Base-by-base conservation (phyloP, 2,888 invertebrate species). In the Bombyx huttoni region DNA sequence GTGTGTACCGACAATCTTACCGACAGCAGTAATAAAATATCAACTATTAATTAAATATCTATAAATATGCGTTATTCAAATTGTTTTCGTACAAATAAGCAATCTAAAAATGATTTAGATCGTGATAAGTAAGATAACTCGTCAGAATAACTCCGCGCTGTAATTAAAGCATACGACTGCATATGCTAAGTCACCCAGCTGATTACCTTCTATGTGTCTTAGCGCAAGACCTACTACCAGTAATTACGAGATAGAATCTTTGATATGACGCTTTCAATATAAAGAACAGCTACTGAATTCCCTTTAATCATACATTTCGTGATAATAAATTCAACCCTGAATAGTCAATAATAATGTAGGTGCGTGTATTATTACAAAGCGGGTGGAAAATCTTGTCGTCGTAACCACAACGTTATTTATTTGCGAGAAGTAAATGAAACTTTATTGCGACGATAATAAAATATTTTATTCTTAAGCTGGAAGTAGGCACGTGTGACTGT, bases 251-350 rank as follows among this genome's bases (percentile, higher is more conserved):
- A 40, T 40, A 8, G 40, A 40, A 40, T 40, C 12, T 10, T 40
- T 40, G 40, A 40, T 40, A 3, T 40, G 40, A 40, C 40, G 40
- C 9, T 40, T 40, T 59, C 58, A 56, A 55, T 49, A 52, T 57
- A 55, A 54, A 55, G 58, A 53, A 59, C 58, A 47, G 62, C 62
- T 65, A 61, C 63, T 59, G 61, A 61, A 63, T 55, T 55, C 59
- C 60, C 51, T 8, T 56, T 65, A 65, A 66, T 65, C 56, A 65
- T 52, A 63, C 51, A 52, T 52, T 53, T 54, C 51, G 54, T 52
- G 45, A 49, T 49, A 47, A 56, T 62, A 62, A 61, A 62, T 63
- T 60, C 57, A 52, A 57, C 53, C 52, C 53, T 49, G 54, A 56
- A 58, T 58, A 56, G 56, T 56, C 58, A 59, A 56, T 62, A 57